A percentile compares a stretch with the other conserved stretches of the same genome.
Conservation (phyloP, 2,113 vertebrate genomes). For the Pseudonaja textilis region DNA sequence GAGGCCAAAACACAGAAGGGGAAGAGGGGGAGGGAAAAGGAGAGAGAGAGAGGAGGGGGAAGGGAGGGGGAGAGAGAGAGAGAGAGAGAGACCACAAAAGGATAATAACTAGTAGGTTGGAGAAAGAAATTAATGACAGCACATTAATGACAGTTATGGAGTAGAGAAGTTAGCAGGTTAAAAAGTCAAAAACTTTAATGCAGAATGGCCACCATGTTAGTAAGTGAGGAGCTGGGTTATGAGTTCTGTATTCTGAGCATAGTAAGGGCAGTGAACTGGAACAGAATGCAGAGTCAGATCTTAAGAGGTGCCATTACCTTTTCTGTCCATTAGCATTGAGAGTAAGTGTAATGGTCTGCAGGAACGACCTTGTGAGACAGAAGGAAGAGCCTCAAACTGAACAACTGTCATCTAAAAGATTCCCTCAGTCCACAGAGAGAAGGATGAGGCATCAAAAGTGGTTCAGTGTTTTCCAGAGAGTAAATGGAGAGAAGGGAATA, state of each 20-base stretch:
- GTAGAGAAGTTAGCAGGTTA: neutral
- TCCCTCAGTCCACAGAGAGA: neutral
- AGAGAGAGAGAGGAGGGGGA: too few relatives aligned
- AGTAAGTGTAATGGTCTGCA: neutral
- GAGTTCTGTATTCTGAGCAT: neutral
- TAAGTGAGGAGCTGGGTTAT: neutral
- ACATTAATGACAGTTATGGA: neutral
- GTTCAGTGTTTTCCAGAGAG: neutral
- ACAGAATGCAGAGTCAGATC: neutral
- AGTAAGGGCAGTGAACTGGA: neutral
- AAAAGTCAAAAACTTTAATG: neutral
- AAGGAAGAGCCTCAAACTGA: neutral
- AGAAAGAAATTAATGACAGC: neutral
- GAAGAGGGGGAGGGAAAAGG: too few relatives aligned
- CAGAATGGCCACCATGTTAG: neutral
- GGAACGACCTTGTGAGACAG: neutral
- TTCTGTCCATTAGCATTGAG: neutral
- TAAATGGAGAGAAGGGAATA: neutral
- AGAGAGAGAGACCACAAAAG: neutral
- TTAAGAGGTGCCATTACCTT: neutral
- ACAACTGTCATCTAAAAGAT: neutral
- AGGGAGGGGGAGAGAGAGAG: too few relatives aligned
- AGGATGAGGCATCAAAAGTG: neutral
- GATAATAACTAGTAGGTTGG: neutral
- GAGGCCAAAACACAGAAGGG: neutral